A percentile compares a stretch with the other conserved stretches of the same genome.
Conservation (phyloP, 1,140 invertebrate genomes). For the Cotesia typhae region DNA sequence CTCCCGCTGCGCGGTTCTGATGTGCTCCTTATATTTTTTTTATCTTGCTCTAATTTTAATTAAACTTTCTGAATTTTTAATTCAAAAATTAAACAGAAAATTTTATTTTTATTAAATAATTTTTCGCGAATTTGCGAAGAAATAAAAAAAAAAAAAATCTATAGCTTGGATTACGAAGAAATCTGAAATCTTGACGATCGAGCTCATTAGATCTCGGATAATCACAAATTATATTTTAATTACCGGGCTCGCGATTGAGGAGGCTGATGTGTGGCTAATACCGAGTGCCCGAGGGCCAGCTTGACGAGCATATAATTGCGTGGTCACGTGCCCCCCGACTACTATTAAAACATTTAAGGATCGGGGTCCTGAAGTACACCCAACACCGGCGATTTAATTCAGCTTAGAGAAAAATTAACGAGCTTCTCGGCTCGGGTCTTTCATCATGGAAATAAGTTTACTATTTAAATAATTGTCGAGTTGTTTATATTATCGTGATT, state of each 20-base stretch:
- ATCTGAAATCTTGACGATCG: constrained; percentile 35
- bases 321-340: constrained; percentile 41
- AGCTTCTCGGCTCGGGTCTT: background rate
- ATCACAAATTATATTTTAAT: constrained; percentile 47
- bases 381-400: background rate
- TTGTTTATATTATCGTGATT: too few species aligned
- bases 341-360: too few species aligned
- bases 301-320: constrained; percentile 50
- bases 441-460: too few species aligned
- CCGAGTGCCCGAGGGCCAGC: constrained; percentile 36
- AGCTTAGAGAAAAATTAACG: constrained; percentile 26
- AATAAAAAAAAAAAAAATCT: too few species aligned
- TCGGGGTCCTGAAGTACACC: constrained; percentile 8
- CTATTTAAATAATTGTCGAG: too few species aligned
- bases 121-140: background rate
- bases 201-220: constrained; percentile 39
- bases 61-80: constrained; percentile 32
- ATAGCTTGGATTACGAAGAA: too few species aligned
- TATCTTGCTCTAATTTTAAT: constrained; percentile 56
- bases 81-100: background rate
- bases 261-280: constrained; percentile 14
- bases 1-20: constrained; percentile 44
- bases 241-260: constrained; percentile 35
- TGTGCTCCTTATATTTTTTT: constrained; percentile 40
- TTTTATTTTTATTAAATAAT: background rate